phyloP scores from a whole-genome alignment of 2,888 invertebrate species.

The Reticulitermes lucifugus region DNA sequence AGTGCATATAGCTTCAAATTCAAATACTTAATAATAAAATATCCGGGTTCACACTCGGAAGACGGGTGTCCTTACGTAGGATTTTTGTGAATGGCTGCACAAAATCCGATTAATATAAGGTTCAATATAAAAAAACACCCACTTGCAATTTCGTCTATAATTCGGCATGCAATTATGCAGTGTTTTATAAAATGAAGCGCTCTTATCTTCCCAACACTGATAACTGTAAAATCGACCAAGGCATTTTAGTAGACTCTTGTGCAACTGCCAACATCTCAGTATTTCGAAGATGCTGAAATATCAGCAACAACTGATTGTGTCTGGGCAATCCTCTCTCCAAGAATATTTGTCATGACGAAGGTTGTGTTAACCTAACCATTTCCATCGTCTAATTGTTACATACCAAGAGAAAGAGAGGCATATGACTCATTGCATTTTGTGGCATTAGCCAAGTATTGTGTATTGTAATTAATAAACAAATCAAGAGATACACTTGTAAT shows the following conservation, averaged over 20 bases:
- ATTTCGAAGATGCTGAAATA: neutral
- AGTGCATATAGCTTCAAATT: neutral
- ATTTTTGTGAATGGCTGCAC: constrained; percentile 75
- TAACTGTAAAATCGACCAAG: neutral
- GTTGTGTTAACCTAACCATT: neutral
- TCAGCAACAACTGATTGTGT: constrained; percentile 2
- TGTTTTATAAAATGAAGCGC: neutral
- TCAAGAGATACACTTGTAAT: neutral
- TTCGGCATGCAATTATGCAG: neutral
- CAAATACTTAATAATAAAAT: neutral
- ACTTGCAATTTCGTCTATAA: constrained; percentile 15
- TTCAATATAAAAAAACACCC: constrained; percentile 4
- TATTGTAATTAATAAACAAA: constrained; percentile 24
- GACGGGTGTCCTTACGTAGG: constrained; percentile 55
- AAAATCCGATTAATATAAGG: constrained; percentile 61
- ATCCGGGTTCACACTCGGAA: neutral
- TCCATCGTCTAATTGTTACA: constrained; percentile 23
- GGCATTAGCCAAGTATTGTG: neutral
- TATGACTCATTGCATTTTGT: constrained; percentile 13
- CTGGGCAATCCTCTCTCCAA: neutral
- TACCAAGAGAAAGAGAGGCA: constrained; percentile 22
- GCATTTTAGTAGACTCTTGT: constrained; percentile 39
- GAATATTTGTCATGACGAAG: neutral
- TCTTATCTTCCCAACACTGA: constrained; percentile 12
- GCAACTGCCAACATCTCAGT: constrained; percentile 10